Conservation (phyloP, 2,888 invertebrate species). For the Hypomecis punctinalis region DNA sequence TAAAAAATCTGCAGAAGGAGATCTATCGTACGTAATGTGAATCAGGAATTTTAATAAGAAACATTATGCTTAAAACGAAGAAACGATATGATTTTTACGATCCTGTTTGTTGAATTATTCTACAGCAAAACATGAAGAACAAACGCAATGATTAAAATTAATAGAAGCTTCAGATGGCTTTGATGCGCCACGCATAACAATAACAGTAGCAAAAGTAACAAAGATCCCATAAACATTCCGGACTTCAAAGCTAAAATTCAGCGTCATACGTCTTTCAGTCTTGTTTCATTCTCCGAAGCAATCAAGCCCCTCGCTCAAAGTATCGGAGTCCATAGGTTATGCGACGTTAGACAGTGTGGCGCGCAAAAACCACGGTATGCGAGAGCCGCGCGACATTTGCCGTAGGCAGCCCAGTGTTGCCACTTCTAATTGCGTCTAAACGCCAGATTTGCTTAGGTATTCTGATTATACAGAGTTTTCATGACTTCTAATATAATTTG, state of each 20-base stretch:
- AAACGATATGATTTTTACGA: background rate
- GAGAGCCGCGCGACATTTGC: conserved; percentile 57
- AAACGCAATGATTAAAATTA: conserved; percentile 19
- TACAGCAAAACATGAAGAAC: conserved; percentile 18
- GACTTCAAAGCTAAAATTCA: conserved; percentile 40
- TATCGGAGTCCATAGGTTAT: conserved; percentile 69
- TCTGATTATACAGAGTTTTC: no score
- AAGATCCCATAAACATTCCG: conserved; percentile 23
- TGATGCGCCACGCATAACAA: conserved; percentile 19
- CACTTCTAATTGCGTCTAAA: no score
- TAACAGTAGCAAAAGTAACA: conserved; percentile 16
- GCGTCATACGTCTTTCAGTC: conserved; percentile 51
- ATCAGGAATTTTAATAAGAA: background rate
- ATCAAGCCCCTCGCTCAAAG: conserved; percentile 67
- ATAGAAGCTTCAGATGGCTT: conserved; percentile 19
- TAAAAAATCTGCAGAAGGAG: no score
- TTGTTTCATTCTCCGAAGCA: conserved; percentile 62
- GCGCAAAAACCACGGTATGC: conserved; percentile 74
- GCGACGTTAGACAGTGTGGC: conserved; percentile 75
- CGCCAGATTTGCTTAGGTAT: no score
- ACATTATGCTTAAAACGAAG: background rate
- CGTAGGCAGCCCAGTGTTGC: conserved; percentile 42
- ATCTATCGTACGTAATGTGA: background rate
- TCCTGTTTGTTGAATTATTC: conserved; percentile 1
- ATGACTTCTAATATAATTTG: no score